phyloP scores from a whole-genome alignment of 2,888 invertebrate genomes.

The Plebejus argus region DNA sequence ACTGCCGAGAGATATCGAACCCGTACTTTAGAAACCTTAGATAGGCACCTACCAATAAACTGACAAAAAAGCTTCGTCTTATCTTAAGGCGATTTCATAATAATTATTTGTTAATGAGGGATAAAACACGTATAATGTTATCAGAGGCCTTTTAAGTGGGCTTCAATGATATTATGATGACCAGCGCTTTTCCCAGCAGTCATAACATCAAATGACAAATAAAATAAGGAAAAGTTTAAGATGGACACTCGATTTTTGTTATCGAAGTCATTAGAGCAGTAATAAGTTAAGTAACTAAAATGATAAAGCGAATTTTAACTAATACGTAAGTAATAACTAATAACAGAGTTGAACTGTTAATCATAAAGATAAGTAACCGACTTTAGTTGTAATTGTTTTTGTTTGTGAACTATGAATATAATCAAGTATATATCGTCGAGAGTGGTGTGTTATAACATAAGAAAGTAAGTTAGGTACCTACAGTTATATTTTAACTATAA shows the following conservation, averaged over 20 bases:
- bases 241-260: not conserved
- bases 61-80: too few relatives aligned
- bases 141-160: not conserved
- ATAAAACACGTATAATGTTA: not conserved
- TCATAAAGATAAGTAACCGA: not conserved
- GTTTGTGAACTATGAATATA: constrained; percentile 12
- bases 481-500: not conserved
- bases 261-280: constrained; percentile 1
- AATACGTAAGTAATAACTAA: not conserved
- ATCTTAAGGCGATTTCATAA: not conserved
- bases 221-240: constrained; percentile 9
- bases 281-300: not conserved
- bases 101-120: too few relatives aligned
- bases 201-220: not conserved
- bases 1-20: too few relatives aligned
- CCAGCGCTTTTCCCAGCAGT: not conserved
- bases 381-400: not conserved
- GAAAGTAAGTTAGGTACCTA: not conserved
- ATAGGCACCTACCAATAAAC: too few relatives aligned
- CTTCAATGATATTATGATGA: not conserved
- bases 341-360: not conserved
- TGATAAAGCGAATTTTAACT: constrained; percentile 3
- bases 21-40: too few relatives aligned
- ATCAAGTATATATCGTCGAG: not conserved
- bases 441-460: constrained; percentile 14